Evolutionary conservation across 2,113 vertebrate species (phyloP).

Genomic region (Lamprotornis superbus): DNA sequence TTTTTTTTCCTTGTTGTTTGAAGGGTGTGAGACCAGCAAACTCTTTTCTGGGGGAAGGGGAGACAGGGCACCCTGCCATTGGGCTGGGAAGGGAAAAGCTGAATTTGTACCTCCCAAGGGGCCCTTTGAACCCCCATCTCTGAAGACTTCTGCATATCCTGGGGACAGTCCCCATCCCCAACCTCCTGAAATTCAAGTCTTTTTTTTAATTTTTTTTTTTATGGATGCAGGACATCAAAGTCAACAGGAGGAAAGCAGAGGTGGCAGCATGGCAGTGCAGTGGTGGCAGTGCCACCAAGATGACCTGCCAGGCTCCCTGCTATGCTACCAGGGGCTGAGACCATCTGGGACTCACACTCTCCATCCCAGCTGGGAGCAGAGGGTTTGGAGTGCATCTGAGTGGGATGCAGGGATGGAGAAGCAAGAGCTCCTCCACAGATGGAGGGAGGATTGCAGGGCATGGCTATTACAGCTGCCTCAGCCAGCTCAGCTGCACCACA

Average conservation of each 20-base stretch:
- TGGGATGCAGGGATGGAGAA: rapidly evolving
- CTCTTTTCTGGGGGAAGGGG: rapidly evolving
- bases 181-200: background rate
- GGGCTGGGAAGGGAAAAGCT: background rate
- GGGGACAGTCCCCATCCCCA: background rate
- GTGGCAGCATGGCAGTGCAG: background rate
- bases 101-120: background rate
- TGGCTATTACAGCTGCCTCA: background rate
- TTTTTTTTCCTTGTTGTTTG: background rate
- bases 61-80: no score
- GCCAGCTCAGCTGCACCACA: background rate
- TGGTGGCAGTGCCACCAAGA: background rate
- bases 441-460: background rate
- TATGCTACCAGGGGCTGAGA: rapidly evolving
- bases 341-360: rapidly evolving
- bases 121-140: background rate
- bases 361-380: background rate
- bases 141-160: background rate
- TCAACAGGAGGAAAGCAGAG: background rate
- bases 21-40: rapidly evolving
- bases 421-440: background rate
- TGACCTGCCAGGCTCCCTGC: rapidly evolving
- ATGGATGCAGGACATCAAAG: background rate
- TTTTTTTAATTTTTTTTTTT: rapidly evolving
- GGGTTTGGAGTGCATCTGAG: rapidly evolving